Evolutionary conservation across 2,113 vertebrate genomes (phyloP).

Genomic region (Herpetotheres cachinnans): DNA sequence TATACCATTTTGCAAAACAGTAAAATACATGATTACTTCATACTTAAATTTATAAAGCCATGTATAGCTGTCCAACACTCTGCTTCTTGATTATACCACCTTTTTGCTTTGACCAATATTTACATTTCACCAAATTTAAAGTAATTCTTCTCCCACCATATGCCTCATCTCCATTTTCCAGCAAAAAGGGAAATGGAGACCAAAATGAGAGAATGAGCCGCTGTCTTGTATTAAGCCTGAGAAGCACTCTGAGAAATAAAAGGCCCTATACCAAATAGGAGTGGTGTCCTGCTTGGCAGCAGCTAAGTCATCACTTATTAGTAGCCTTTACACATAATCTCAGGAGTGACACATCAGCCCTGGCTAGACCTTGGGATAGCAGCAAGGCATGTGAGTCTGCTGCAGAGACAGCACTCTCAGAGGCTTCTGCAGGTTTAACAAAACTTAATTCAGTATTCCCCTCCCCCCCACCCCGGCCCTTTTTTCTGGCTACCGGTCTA

Average conservation of each 20-base stretch:
- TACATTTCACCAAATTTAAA: neutral
- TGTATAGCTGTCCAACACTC: neutral
- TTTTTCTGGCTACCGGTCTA: neutral
- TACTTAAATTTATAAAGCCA: neutral
- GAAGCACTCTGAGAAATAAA: neutral
- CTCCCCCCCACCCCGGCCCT: rapidly evolving
- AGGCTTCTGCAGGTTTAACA: neutral
- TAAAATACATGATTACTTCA: neutral
- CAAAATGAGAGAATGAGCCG: neutral
- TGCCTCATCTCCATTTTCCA: neutral
- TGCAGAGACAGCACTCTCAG: neutral
- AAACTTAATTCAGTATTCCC: neutral
- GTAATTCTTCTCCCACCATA: neutral
- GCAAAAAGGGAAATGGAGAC: neutral
- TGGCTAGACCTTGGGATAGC: neutral
- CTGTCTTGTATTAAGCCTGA: neutral
- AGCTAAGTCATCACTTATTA: neutral
- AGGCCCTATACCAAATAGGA: neutral
- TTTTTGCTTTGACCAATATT: neutral
- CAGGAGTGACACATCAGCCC: neutral
- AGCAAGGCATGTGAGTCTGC: neutral
- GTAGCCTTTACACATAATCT: neutral
- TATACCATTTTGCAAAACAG: neutral
- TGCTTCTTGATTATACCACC: neutral
- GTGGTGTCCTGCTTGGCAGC: neutral